Evolutionary conservation across 2,113 vertebrate species (phyloP), one percentile per base, ranked within the genome.

Genomic region (Cisticola juncidis): DNA sequence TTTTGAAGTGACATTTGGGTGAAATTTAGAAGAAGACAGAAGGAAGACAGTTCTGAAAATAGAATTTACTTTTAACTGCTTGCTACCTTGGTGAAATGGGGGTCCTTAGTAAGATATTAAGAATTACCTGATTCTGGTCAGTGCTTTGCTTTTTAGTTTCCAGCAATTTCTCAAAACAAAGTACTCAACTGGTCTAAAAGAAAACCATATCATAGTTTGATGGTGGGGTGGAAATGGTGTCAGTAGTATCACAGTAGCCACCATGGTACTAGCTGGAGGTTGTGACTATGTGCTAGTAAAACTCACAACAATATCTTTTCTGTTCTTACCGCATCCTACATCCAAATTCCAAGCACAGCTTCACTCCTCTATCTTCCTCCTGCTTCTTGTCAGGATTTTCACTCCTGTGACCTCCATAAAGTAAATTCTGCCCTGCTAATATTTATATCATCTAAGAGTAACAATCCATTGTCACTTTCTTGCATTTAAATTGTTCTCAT

Each of bases 191-290:
- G 14, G 3, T 21, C 18, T 74, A 44, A 21, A 56, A 56, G 12
- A 33, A 90, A 62, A 64, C 0, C 3, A 8, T 29, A 53, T 5
- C 4, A 6, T 10, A 47, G 0, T 45, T 70, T 71, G 13, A 2
- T 64, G 14, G 2, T 66, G 8, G 36, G 6, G 35, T 62, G 56
- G 17, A 89, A 45, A 11, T 38, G 4, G 4, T 26, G 4, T 5
- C 40, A 38, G 9, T 16, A 31, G 13, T 11, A 35, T 42, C 50
- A 47, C 19, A 14, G 5, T 38, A 56, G 7, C 17, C 69, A 29
- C 14, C 35, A 18, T 0, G 1, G 14, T 10, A 56, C 1, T 20
- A 65, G 9, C 9, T 73, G 19, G 5, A 65, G 6, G 8, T 5
- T 3, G 2, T n/a, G 22, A 1, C 22, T 40, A 8, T 51, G 11